Evolutionary conservation across 2,113 vertebrate genomes (phyloP).

Genomic region (Ahaetulla prasina): DNA sequence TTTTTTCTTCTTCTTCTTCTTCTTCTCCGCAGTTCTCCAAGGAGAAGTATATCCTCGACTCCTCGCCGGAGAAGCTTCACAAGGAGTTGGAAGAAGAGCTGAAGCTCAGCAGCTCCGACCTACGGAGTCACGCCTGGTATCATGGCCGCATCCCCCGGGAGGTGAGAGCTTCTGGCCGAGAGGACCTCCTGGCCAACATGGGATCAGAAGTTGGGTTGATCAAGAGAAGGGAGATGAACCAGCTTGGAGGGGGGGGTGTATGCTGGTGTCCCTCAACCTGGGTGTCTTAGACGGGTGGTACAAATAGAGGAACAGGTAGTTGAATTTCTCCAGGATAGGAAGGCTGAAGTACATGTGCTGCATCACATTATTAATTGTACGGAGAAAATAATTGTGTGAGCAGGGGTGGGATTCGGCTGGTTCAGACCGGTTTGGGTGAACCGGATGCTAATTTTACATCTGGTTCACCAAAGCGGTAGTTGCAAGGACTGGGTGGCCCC

Average conservation of each 20-base stretch:
- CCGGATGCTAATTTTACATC: no score
- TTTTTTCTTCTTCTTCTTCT: neutral
- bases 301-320: neutral
- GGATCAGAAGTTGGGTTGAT: neutral
- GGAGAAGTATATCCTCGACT: slow-evolving; percentile 97
- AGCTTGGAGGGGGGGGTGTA: no score
- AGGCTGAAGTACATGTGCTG: neutral
- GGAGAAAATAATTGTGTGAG: neutral
- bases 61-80: slow-evolving; percentile 91
- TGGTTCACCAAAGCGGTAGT: no score
- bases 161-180: slow-evolving; percentile 67
- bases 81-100: slow-evolving; percentile 96
- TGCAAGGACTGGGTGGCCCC: no score
- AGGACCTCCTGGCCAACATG: neutral
- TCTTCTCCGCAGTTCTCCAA: slow-evolving; percentile 87
- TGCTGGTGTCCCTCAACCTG: neutral
- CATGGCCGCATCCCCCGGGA: slow-evolving; percentile 94
- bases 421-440: no score
- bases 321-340: neutral
- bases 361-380: neutral
- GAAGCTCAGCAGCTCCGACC: slow-evolving; percentile 88
- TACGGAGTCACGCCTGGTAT: slow-evolving; percentile 98
- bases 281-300: neutral
- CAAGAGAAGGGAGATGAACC: neutral
- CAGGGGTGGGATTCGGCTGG: no score